Evolutionary conservation across 2,888 invertebrate genomes (phyloP).

Genomic region (Torymus auratus): DNA sequence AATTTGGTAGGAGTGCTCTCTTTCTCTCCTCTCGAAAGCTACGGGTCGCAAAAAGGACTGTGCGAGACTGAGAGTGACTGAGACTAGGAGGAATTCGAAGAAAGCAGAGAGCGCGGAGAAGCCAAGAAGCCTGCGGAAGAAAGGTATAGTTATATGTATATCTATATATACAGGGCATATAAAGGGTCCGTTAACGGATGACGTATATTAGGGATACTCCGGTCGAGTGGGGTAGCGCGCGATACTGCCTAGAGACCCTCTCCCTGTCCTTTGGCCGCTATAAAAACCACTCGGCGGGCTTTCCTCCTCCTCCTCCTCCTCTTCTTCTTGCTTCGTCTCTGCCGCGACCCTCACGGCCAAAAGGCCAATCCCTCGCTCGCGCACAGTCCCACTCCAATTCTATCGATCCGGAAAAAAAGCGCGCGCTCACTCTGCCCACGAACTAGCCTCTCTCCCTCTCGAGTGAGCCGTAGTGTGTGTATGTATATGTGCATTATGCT

Average conservation of each 20-base stretch:
- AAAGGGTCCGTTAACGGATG: slow-evolving; percentile 74
- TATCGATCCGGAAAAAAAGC: slow-evolving; percentile 70
- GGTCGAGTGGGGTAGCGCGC: slow-evolving; percentile 72
- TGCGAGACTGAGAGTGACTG: too few relatives aligned
- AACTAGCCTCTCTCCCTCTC: too few relatives aligned
- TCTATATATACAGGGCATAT: slow-evolving; percentile 12
- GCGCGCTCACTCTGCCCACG: slow-evolving; percentile 8
- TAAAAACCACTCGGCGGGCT: slow-evolving; percentile 75
- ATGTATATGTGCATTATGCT: neutral
- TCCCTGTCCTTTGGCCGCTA: slow-evolving; percentile 74
- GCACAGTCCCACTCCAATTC: slow-evolving; percentile 64
- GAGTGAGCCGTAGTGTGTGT: neutral
- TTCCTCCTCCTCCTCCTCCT: slow-evolving; percentile 70
- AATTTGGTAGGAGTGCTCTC: slow-evolving; percentile 19
- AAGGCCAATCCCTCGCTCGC: slow-evolving; percentile 72
- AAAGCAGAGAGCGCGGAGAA: slow-evolving; percentile 1
- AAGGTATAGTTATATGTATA: slow-evolving; percentile 28
- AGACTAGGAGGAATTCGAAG: neutral
- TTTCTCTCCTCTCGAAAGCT: neutral
- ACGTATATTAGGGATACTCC: slow-evolving; percentile 77
- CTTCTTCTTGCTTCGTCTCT: slow-evolving; percentile 70
- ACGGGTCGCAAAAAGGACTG: neutral
- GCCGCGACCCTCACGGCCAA: slow-evolving; percentile 65
- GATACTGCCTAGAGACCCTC: slow-evolving; percentile 65
- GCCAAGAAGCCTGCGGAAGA: slow-evolving; percentile 11